phyloP scores from a whole-genome alignment of 2,113 vertebrate genomes.

The Takifugu flavidus region DNA sequence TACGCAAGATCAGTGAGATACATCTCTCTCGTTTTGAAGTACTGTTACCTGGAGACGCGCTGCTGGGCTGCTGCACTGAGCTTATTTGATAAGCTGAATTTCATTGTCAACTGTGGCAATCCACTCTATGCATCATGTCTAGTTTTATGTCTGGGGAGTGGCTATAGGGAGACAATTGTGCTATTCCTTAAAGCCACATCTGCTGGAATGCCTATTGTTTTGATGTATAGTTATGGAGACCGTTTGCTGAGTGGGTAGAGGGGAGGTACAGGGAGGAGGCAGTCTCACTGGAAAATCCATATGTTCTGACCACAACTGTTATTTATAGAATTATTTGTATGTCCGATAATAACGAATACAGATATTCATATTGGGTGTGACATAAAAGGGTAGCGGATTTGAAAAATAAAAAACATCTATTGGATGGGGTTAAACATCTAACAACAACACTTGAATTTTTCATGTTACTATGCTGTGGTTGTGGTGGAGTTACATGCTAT shows the following conservation, averaged over 20 bases:
- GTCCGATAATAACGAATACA: no score
- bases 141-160: constrained; percentile 29
- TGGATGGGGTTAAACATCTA: no score
- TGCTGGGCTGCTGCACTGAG: constrained; percentile 39
- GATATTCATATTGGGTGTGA: no score
- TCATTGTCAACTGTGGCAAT: constrained; percentile 57
- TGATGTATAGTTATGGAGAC: constrained; percentile 30
- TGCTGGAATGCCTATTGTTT: constrained; percentile 21
- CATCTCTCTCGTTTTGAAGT: constrained; percentile 53
- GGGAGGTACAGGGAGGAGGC: constrained; percentile 2
- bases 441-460: no score
- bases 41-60: constrained; percentile 61
- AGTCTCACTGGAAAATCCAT: constrained; percentile 11
- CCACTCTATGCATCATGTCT: constrained; percentile 61
- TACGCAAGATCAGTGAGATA: constrained; percentile 54
- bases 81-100: constrained; percentile 65
- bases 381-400: no score
- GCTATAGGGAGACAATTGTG: constrained; percentile 43
- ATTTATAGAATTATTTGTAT: no score
- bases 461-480: no score
- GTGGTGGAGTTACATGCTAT: no score
- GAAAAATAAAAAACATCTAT: no score
- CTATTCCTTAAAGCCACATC: constrained; percentile 38
- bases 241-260: constrained; percentile 18
- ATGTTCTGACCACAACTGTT: not conserved